phyloP scores from a whole-genome alignment of 2,797 vertebrate species.

The Parauchenoglanis punctatus region DNA sequence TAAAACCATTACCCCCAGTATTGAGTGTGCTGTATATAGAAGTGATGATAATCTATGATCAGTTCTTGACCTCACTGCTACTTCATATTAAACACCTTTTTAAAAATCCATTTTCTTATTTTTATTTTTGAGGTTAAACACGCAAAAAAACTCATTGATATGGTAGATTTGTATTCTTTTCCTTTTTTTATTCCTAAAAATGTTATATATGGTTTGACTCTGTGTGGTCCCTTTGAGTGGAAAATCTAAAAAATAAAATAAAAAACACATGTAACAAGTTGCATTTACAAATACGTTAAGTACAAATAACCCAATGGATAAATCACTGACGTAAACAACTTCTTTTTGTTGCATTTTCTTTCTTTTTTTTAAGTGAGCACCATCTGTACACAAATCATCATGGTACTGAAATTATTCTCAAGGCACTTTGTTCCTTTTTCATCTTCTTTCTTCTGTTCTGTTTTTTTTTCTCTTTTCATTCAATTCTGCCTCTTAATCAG shows the following conservation, averaged over 20 bases:
- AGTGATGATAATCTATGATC: background rate
- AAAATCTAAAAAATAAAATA: conserved; percentile 23
- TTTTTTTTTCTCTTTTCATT: conserved; percentile 57
- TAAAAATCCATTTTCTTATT: background rate
- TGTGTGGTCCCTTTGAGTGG: conserved; percentile 65
- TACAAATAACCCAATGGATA: conserved; percentile 80
- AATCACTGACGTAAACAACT: conserved; percentile 81
- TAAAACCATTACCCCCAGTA: background rate
- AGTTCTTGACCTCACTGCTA: background rate
- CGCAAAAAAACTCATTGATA: background rate
- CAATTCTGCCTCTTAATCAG: conserved; percentile 35
- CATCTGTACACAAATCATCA: conserved; percentile 87
- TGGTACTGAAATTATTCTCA: conserved; percentile 87
- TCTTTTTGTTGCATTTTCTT: conserved; percentile 48
- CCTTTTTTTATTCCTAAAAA: background rate
- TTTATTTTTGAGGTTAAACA: background rate
- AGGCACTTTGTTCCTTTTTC: conserved; percentile 87
- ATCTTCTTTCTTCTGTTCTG: conserved; percentile 52
- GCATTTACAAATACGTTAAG: conserved; percentile 70
- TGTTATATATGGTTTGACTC: background rate
- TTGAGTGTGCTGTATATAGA: background rate
- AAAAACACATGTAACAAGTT: conserved; percentile 80
- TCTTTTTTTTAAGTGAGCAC: conserved; percentile 79
- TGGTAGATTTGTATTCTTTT: background rate
- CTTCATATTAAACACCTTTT: background rate